phyloP scores from a whole-genome alignment of 1,140 invertebrate species.

The Heliconius hermathena region DNA sequence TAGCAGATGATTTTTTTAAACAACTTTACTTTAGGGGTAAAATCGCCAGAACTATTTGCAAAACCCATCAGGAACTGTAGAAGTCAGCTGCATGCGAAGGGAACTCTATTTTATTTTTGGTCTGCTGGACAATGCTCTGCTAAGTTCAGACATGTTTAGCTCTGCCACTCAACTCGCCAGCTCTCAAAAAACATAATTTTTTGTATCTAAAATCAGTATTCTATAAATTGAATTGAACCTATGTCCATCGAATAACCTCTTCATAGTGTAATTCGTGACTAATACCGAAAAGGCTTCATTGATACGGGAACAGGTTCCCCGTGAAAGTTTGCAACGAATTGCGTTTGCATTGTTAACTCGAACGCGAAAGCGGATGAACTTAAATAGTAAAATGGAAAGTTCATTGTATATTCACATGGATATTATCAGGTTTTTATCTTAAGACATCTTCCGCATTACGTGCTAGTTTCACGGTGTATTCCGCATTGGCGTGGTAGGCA shows the following conservation, averaged over 20 bases:
- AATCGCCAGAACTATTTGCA: too few relatives aligned
- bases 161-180: too few relatives aligned
- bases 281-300: background rate
- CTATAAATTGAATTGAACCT: background rate
- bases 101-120: too few relatives aligned
- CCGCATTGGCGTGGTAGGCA: background rate
- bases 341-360: slow-evolving; percentile 3
- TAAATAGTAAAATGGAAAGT: slow-evolving; percentile 10
- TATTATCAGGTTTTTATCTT: background rate
- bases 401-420: background rate
- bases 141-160: too few relatives aligned
- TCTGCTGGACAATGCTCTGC: too few relatives aligned
- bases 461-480: background rate
- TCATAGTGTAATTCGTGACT: background rate
- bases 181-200: too few relatives aligned
- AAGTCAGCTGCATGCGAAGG: too few relatives aligned
- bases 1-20: too few relatives aligned
- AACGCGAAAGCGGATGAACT: slow-evolving; percentile 12
- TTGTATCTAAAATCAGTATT: background rate
- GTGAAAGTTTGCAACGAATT: background rate
- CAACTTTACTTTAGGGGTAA: too few relatives aligned
- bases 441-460: background rate
- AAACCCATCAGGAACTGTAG: too few relatives aligned
- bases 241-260: background rate
- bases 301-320: background rate